Conservation (phyloP, 1,140 invertebrate genomes). For the Drosophila elegans region DNA sequence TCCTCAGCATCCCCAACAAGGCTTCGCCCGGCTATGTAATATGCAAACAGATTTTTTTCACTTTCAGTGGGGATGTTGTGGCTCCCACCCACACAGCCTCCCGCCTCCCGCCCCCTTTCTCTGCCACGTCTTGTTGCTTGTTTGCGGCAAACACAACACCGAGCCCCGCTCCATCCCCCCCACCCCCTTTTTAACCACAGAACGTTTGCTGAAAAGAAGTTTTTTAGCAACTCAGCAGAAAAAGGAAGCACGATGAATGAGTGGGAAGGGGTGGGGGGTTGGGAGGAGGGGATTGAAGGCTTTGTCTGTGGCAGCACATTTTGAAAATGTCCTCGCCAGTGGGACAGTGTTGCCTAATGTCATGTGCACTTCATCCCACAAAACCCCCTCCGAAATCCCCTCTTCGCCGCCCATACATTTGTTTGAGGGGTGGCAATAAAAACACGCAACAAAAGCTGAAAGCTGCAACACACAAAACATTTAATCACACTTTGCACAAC, state of each 20-base stretch:
- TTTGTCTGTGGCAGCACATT: constrained; percentile 76
- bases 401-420: constrained; percentile 3
- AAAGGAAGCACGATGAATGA: constrained; percentile 47
- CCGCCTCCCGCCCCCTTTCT: background rate
- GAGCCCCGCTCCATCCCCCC: background rate
- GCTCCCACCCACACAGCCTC: constrained; percentile 6
- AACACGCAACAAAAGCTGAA: constrained; percentile 78
- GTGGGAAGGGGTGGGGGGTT: background rate
- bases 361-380: constrained; percentile 46
- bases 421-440: constrained; percentile 68
- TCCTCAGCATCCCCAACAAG: constrained; percentile 10
- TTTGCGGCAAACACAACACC: constrained; percentile 71
- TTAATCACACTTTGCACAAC: constrained; percentile 79
- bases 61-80: constrained; percentile 70
- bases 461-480: constrained; percentile 70
- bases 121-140: constrained; percentile 51
- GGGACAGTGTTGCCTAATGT: constrained; percentile 65
- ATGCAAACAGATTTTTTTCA: constrained; percentile 79
- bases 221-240: constrained; percentile 82
- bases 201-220: constrained; percentile 79
- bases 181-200: constrained; percentile 40
- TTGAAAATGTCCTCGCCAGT: constrained; percentile 59
- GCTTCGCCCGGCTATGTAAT: constrained; percentile 51
- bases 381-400: constrained; percentile 4
- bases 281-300: constrained; percentile 41